Evolutionary conservation across 2,113 vertebrate species (phyloP).

Genomic region (Lutjanus erythropterus): DNA sequence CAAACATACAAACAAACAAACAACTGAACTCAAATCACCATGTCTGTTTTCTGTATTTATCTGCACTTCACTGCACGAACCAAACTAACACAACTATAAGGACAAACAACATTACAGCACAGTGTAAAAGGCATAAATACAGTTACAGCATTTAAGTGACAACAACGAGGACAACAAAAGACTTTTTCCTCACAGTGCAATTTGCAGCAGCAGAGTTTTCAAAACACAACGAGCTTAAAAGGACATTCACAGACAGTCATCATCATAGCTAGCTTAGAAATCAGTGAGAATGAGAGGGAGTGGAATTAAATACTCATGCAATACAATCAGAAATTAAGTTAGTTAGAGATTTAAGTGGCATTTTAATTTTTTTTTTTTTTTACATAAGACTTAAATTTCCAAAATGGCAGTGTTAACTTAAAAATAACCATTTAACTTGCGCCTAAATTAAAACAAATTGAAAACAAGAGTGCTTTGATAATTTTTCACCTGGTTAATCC

Average conservation of each 20-base stretch:
- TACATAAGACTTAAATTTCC: not conserved
- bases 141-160: conserved; percentile 30
- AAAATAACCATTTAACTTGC: not conserved
- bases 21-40: not conserved
- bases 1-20: no score
- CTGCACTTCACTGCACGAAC: not conserved
- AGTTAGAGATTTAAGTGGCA: not conserved
- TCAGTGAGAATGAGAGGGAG: not conserved
- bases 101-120: conserved; percentile 17
- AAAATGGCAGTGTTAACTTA: not conserved
- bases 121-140: conserved; percentile 45
- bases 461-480: not conserved
- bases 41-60: not conserved
- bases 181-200: conserved; percentile 47
- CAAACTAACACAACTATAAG: not conserved
- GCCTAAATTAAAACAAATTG: not conserved
- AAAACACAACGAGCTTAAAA: conserved; percentile 19
- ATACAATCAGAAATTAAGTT: not conserved
- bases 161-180: conserved; percentile 22
- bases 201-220: conserved; percentile 53
- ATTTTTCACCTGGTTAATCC: not conserved
- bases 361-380: not conserved
- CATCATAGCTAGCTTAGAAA: conserved; percentile 44
- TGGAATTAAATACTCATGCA: conserved; percentile 23
- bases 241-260: conserved; percentile 47